phyloP scores from a whole-genome alignment of 2,888 invertebrate genomes.

The Scaeva pyrastri region DNA sequence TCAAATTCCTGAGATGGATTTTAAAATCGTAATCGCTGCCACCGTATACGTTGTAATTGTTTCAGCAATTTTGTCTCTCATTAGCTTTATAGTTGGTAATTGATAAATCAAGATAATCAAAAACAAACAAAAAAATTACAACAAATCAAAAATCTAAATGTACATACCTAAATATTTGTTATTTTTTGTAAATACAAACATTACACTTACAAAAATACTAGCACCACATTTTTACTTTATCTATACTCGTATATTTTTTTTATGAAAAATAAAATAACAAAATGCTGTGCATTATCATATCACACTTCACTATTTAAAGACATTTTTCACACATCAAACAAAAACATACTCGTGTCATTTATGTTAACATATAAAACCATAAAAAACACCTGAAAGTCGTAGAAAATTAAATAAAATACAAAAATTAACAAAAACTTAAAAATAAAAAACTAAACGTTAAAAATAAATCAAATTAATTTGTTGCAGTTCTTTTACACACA shows the following conservation, averaged over 20 bases:
- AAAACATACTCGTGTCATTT: slow-evolving; percentile 26
- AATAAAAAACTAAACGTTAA: slow-evolving; percentile 7
- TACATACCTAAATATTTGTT: slow-evolving; percentile 43
- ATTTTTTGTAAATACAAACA: slow-evolving; percentile 65
- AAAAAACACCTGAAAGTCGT: slow-evolving; percentile 24
- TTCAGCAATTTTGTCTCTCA: slow-evolving; percentile 79
- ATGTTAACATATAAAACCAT: slow-evolving; percentile 2
- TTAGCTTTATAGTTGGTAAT: slow-evolving; percentile 79
- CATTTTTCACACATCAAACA: slow-evolving; percentile 18
- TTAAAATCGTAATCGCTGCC: slow-evolving; percentile 83
- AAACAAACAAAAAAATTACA: slow-evolving; percentile 77
- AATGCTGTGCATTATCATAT: slow-evolving; percentile 1
- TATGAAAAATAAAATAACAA: neutral
- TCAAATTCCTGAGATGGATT: slow-evolving; percentile 84
- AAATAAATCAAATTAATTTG: slow-evolving; percentile 31
- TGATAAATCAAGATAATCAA: slow-evolving; percentile 41
- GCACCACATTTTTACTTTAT: slow-evolving; percentile 47
- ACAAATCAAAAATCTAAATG: slow-evolving; percentile 58
- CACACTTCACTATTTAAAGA: neutral
- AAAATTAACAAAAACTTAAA: slow-evolving; percentile 10
- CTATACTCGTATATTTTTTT: slow-evolving; percentile 52
- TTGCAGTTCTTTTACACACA: slow-evolving; percentile 47
- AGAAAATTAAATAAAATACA: slow-evolving; percentile 41
- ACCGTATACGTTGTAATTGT: slow-evolving; percentile 81
- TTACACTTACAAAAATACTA: slow-evolving; percentile 57